Evolutionary conservation across 2,888 invertebrate genomes (phyloP).

Genomic region (Drosophila melanosoma): DNA sequence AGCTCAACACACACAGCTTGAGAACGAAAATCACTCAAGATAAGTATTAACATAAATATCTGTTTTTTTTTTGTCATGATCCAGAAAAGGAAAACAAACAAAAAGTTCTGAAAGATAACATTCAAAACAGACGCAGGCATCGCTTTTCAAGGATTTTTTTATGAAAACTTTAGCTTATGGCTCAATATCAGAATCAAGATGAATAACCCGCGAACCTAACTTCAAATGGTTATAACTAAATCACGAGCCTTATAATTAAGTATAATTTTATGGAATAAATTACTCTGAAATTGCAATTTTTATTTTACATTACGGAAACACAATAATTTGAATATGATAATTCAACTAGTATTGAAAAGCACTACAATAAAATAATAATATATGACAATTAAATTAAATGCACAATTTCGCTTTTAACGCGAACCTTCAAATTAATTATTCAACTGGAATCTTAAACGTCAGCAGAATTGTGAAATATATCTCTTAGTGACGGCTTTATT

Average conservation of each 20-base stretch:
- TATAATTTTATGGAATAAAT: conserved; percentile 12
- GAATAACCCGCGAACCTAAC: conserved; percentile 4
- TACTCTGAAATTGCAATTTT: conserved; percentile 11
- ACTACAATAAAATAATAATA: too few species aligned
- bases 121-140: conserved; percentile 12
- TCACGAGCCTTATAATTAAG: conserved; percentile 5
- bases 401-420: background rate
- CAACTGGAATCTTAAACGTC: background rate
- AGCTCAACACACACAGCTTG: conserved; percentile 14
- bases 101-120: conserved; percentile 5
- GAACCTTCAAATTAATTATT: background rate
- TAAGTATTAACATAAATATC: conserved; percentile 12
- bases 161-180: conserved; percentile 2
- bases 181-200: background rate
- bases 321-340: conserved; percentile 18
- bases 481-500: conserved; percentile 6
- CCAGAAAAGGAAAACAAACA: conserved; percentile 4
- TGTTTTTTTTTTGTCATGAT: conserved; percentile 4
- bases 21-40: conserved; percentile 10
- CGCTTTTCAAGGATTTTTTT: conserved; percentile 5
- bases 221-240: conserved; percentile 11
- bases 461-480: conserved; percentile 9
- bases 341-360: background rate
- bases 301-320: background rate
- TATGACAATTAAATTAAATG: background rate